phyloP scores from a whole-genome alignment of 2,888 invertebrate species.

The Smittia sp. region DNA sequence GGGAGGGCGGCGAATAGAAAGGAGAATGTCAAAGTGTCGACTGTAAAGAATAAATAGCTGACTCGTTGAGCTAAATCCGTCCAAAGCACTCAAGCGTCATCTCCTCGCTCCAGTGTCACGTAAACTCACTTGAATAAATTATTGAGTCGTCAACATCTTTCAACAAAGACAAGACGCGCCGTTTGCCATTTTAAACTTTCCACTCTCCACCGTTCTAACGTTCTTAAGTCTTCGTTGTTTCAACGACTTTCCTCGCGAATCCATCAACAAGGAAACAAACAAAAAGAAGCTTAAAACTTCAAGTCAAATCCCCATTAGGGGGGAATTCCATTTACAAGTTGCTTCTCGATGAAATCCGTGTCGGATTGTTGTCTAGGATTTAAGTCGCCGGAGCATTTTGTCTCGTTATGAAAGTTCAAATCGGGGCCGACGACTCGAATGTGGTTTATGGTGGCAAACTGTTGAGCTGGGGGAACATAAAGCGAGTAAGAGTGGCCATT shows the following conservation, averaged over 20 bases:
- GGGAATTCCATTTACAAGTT: neutral
- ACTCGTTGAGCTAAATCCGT: neutral
- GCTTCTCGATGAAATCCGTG: neutral
- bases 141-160: neutral
- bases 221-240: neutral
- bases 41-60: too few species aligned
- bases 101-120: neutral
- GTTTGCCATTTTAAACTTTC: neutral
- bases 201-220: neutral
- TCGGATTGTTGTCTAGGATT: slow-evolving; percentile 18
- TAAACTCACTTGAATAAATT: slow-evolving; percentile 15
- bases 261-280: neutral
- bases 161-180: neutral
- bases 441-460: neutral
- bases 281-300: neutral
- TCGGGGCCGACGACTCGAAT: neutral
- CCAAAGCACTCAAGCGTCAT: neutral
- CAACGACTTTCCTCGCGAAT: neutral
- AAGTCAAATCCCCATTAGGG: neutral
- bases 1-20: too few species aligned
- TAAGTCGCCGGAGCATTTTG: neutral
- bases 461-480: neutral
- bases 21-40: too few species aligned
- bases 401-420: neutral
- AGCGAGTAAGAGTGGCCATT: neutral